Evolutionary conservation across 2,888 invertebrate genomes (phyloP).

Genomic region (Amiota minor): DNA sequence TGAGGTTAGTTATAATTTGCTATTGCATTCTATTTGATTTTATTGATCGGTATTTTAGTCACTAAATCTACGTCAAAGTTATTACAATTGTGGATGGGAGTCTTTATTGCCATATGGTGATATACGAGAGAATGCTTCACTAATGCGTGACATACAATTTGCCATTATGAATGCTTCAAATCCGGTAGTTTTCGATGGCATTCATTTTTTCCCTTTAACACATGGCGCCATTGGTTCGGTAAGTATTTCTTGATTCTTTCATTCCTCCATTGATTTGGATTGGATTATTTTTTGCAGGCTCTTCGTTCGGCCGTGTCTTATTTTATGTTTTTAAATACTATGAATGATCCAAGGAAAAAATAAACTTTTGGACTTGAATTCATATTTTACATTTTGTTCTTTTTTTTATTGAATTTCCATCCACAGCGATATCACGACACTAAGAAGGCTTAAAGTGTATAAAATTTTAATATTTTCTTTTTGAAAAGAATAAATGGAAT

Average conservation of each 20-base stretch:
- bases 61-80: slow-evolving; percentile 31
- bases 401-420: no score
- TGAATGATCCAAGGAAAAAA: slow-evolving; percentile 26
- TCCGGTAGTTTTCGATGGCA: slow-evolving; percentile 34
- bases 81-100: slow-evolving; percentile 40
- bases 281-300: slow-evolving; percentile 13
- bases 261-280: neutral
- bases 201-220: slow-evolving; percentile 32
- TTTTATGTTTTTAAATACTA: slow-evolving; percentile 40
- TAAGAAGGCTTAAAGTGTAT: no score
- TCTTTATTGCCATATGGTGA: slow-evolving; percentile 35
- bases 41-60: slow-evolving; percentile 9
- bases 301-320: slow-evolving; percentile 33
- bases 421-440: no score
- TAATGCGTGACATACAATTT: slow-evolving; percentile 37
- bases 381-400: no score
- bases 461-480: no score
- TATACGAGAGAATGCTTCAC: slow-evolving; percentile 31
- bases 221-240: slow-evolving; percentile 35
- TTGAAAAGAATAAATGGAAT: neutral
- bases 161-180: slow-evolving; percentile 38
- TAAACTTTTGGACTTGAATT: neutral
- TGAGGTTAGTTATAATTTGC: slow-evolving; percentile 22
- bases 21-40: neutral
- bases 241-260: slow-evolving; percentile 8